These are phyloP conservation scores for Calonectris borealis DNA, from an alignment of 2,113 vertebrate genomes.

Conservation along the genomic window DNA sequence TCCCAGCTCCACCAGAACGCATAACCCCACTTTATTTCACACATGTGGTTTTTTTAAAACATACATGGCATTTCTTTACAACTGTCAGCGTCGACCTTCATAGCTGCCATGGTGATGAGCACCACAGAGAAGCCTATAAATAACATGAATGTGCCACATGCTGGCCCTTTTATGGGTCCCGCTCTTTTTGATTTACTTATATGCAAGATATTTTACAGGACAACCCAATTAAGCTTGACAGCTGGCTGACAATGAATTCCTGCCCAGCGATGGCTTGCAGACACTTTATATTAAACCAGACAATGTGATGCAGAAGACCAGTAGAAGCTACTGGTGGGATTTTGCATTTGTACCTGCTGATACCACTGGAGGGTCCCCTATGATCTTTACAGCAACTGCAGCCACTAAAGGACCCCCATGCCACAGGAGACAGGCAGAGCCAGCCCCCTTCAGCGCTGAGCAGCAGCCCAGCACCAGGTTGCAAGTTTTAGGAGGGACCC, in stretches of 20 bases:
- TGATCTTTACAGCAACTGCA: background rate
- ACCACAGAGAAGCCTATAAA: constrained; percentile 27
- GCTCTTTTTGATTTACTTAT: constrained; percentile 22
- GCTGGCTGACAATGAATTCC: background rate
- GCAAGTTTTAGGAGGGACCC: background rate
- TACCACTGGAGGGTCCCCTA: background rate
- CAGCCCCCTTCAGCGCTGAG: rapidly evolving
- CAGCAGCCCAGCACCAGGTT: background rate
- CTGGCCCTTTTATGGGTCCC: background rate
- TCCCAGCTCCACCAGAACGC: background rate
- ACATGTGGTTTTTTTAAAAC: background rate
- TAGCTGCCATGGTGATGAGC: constrained; percentile 25
- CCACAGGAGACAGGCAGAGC: background rate
- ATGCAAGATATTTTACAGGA: constrained; percentile 18
- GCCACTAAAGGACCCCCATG: too few relatives aligned
- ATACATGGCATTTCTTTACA: background rate
- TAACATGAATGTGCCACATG: background rate
- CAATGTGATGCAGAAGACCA: background rate
- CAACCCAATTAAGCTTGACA: constrained; percentile 18
- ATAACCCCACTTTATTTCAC: rapidly evolving
- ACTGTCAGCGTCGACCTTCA: background rate
- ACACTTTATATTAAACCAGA: background rate
- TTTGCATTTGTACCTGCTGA: background rate
- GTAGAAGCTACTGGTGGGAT: background rate
- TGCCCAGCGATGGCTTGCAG: background rate